Evolutionary conservation across 2,888 invertebrate genomes (phyloP), one percentile per base, ranked within the genome.

Genomic region (Scaptomyza reducta): DNA sequence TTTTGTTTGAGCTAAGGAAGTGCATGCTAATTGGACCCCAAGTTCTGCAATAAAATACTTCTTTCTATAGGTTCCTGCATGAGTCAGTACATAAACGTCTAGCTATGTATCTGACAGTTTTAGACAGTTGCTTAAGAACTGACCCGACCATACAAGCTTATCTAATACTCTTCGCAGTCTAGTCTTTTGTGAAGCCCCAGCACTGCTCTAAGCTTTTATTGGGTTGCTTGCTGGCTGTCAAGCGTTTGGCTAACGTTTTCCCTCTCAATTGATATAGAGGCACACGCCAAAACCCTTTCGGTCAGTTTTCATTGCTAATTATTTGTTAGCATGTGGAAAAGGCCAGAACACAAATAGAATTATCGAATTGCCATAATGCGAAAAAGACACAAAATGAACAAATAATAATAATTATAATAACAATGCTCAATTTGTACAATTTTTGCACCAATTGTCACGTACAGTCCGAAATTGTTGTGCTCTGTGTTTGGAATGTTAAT

Each of bases 321-420:
- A 82, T 87, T 82, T 85, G 70, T 82, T 82, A 82, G 82, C 82
- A 82, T 82, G 81, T 74, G 55, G 41, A 50, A 47, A 46, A 10
- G 9, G 7, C 16, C 50, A 31, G 40, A 14, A 18, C 54, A 35
- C 42, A 59, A 76, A 73, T 76, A 76, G 64, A 80, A 80, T 64
- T 74, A 84, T 84, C 74, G 74, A 77, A 73, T 70, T 51, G 27
- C 61, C 74, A 59, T 73, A 65, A 86, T 66, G 42, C 38, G 40
- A 59, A 40, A 57, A 0, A 11, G 38, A 46, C 51, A 47, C 42
- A 49, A 49, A n/a, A n/a, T 9, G 1, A 31, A 59, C 22, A 54
- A 27, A 35, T 45, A 29, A 44, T 46, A 45, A 11, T 31, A 57
- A 41, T 40, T 29, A 40, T 59, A 55, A 55, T 47, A 44, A 73